Evolutionary conservation across 1,140 invertebrate species (phyloP), one percentile per base, ranked within the genome.

Genomic region (Dendrolimus kikuchii): DNA sequence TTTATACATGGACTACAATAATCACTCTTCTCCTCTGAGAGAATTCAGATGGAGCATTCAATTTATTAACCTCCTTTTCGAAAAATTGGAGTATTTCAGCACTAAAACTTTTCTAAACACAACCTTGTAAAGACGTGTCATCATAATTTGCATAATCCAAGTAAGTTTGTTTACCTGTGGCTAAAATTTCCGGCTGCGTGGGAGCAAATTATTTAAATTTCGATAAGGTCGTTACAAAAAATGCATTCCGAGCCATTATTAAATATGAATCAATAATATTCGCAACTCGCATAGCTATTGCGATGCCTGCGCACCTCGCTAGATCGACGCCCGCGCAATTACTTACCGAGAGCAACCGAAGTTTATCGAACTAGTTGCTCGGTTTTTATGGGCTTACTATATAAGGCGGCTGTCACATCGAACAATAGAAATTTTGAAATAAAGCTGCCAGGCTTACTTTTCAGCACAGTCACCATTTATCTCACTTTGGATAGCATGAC

Each of bases 301-400:
- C 43, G 48, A 47, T 41, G 51, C 57, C 46, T 36, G 10, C 46
- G 50, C 41, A 7, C 41, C 5, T 55, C 47, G 47, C 47, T 49
- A 41, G 55, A 38, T 48, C 55, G 55, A 51, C 55, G 55, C 55
- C 55, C 46, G 55, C 55, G 55, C 55, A 50, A 40, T 49, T 41
- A 47, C 23, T 23, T 23, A 36, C 41, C 48, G 37, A 59, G 51
- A 43, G 40, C 48, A 51, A 43, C 52, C 47, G 57, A 54, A 54
- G 51, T 23, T 23, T 23, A 23, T 23, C 23, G 23, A 23, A 23
- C 23, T 23, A 23, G 23, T 49, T 39, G 47, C 46, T 53, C 40
- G 49, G 49, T 49, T 50, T 55, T 53, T 53, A 55, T 49, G 51
- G 43, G 55, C 43, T 51, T 56, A 54, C 58, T 62, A 51, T 58